Percentiles rank a stretch among this genome's conserved stretches.
phyloP scores from a whole-genome alignment of 2,888 invertebrate genomes.

The Drosophila infuscata region DNA sequence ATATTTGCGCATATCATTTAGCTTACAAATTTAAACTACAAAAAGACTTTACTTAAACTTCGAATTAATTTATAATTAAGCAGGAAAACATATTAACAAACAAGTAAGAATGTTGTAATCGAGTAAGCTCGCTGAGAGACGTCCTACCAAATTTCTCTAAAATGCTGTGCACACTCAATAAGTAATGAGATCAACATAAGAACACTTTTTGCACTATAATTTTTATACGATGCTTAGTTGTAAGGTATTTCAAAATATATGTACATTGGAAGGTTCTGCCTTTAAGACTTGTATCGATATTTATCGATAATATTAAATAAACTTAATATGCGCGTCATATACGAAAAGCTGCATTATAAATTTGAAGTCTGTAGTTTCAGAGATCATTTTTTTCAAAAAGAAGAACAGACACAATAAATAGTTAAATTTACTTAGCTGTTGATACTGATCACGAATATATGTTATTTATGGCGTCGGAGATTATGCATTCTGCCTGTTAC shows the following conservation, averaged over 20 bases:
- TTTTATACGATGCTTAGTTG: not conserved
- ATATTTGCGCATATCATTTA: too few species aligned
- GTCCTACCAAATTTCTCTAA: not conserved
- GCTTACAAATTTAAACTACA: too few species aligned
- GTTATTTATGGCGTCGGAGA: too few species aligned
- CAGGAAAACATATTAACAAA: not conserved
- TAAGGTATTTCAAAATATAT: not conserved
- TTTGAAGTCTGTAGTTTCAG: not conserved
- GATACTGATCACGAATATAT: too few species aligned
- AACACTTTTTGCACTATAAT: not conserved
- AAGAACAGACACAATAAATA: too few species aligned
- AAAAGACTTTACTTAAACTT: too few species aligned
- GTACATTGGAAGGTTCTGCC: not conserved
- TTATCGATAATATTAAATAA: not conserved
- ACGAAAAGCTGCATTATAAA: not conserved
- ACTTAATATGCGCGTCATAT: too few species aligned
- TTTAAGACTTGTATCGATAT: not conserved
- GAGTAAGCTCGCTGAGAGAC: not conserved
- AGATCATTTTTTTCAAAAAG: too few species aligned
- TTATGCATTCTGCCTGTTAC: too few species aligned
- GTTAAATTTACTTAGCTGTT: too few species aligned
- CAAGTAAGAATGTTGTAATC: not conserved
- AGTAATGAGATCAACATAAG: not conserved
- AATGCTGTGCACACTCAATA: not conserved
- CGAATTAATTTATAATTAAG: not conserved